A percentile compares a stretch with the other conserved stretches of the same genome.
These are phyloP conservation scores for Megastigmus dorsalis DNA, from an alignment of 2,888 invertebrate genomes.

Conservation along the genomic window DNA sequence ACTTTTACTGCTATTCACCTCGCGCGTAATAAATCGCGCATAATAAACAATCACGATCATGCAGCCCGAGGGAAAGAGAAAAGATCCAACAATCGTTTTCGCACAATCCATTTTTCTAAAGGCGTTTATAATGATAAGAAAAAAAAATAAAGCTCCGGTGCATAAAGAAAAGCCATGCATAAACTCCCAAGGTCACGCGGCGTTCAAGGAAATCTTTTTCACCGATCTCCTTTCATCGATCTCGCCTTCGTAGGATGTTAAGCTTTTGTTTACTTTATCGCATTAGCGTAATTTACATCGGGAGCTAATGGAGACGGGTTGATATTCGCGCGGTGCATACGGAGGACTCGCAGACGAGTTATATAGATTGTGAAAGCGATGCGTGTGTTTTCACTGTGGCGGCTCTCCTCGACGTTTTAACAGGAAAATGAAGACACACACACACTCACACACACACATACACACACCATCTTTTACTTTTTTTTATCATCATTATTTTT, in stretches of 20 bases:
- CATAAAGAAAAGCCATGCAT: not conserved
- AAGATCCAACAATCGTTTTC: too few relatives aligned
- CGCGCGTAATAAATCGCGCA: too few relatives aligned
- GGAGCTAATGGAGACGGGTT: not conserved
- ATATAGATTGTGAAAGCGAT: slow-evolving; percentile 34
- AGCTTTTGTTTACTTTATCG: slow-evolving; percentile 27
- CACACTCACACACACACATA: too few relatives aligned
- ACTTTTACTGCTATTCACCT: too few relatives aligned
- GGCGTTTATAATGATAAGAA: too few relatives aligned
- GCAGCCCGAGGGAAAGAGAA: too few relatives aligned
- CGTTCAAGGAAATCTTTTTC: slow-evolving; percentile 5
- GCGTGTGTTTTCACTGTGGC: too few relatives aligned
- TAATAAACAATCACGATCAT: too few relatives aligned
- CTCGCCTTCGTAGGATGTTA: slow-evolving; percentile 20
- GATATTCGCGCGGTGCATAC: not conserved
- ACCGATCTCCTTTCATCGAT: not conserved
- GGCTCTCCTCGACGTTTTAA: not conserved
- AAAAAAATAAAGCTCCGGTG: not conserved
- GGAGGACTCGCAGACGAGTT: slow-evolving; percentile 15
- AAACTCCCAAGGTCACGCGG: not conserved
- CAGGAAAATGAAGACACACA: slow-evolving; percentile 30
- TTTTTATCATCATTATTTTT: too few relatives aligned
- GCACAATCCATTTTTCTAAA: too few relatives aligned
- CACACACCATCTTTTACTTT: too few relatives aligned
- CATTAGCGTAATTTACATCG: not conserved